Conservation (phyloP, 2,113 vertebrate genomes). For the Sceloporus undulatus region DNA sequence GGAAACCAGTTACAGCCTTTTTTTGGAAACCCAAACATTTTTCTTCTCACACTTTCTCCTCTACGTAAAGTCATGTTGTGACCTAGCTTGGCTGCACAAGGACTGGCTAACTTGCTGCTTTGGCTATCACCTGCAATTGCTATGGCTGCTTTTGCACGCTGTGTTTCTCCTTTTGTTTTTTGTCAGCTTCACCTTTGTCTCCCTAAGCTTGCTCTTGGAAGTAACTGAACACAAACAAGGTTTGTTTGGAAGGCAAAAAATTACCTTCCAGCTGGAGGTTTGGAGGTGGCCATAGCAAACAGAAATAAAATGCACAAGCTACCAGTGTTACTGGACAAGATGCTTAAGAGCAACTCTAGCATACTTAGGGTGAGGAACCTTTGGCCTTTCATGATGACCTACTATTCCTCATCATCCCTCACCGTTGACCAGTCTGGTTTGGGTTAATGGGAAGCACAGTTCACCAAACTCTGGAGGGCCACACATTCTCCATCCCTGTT, state of each 20-base stretch:
- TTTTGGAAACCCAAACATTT: constrained; percentile 67
- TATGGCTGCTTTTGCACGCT: constrained; percentile 67
- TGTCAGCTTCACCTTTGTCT: constrained; percentile 5
- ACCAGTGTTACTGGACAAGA: background rate
- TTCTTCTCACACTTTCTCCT: constrained; percentile 59
- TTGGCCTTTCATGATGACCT: background rate
- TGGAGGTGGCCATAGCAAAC: background rate
- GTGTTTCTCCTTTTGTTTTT: constrained; percentile 39
- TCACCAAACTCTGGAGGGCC: too few species aligned
- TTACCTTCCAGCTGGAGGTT: background rate
- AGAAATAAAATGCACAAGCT: too few species aligned
- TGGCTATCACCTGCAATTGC: constrained; percentile 65
- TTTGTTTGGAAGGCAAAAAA: background rate
- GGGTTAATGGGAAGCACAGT: background rate
- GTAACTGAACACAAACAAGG: constrained; percentile 51
- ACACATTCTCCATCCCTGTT: too few species aligned
- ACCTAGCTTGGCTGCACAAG: constrained; percentile 68
- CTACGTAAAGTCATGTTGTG: constrained; percentile 41
- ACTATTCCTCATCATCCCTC: background rate
- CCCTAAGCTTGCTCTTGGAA: background rate
- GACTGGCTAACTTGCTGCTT: constrained; percentile 69
- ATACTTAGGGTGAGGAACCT: background rate
- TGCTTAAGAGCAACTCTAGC: too few species aligned
- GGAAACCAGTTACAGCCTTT: constrained; percentile 77
- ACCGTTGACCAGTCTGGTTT: background rate